phyloP scores from a whole-genome alignment of 2,888 invertebrate species.

The Tyria jacobaeae region DNA sequence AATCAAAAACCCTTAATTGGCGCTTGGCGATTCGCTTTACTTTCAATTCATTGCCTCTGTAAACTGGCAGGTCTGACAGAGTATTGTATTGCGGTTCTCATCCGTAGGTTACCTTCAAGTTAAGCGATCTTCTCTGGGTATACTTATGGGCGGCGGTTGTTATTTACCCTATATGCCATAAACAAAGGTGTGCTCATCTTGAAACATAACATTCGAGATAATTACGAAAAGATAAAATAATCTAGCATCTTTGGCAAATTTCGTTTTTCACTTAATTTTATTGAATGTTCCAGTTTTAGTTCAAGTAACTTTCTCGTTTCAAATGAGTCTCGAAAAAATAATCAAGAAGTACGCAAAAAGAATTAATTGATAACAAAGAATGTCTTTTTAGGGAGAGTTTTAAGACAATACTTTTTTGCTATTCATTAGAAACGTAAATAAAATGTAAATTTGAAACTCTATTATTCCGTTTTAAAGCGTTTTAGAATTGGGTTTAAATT shows the following conservation, averaged over 20 bases:
- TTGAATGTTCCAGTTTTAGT: conserved; percentile 28
- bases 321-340: conserved; percentile 64
- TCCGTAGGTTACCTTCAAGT: no score
- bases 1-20: conserved; percentile 82
- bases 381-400: conserved; percentile 51
- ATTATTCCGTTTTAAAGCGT: conserved; percentile 29
- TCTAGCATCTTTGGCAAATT: conserved; percentile 10
- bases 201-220: neutral
- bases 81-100: neutral
- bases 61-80: neutral
- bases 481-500: conserved; percentile 22
- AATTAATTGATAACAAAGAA: conserved; percentile 81
- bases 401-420: conserved; percentile 35
- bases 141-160: neutral
- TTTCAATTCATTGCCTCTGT: conserved; percentile 2
- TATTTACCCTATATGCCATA: no score
- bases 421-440: conserved; percentile 38
- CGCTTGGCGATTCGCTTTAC: conserved; percentile 57
- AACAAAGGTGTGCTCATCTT: no score
- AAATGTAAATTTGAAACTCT: conserved; percentile 28
- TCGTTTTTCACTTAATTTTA: conserved; percentile 24
- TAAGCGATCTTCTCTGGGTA: neutral
- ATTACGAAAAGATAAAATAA: neutral
- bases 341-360: conserved; percentile 72
- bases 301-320: conserved; percentile 26